Base-by-base conservation (phyloP, 2,888 invertebrate species). In the Blera fallax region DNA sequence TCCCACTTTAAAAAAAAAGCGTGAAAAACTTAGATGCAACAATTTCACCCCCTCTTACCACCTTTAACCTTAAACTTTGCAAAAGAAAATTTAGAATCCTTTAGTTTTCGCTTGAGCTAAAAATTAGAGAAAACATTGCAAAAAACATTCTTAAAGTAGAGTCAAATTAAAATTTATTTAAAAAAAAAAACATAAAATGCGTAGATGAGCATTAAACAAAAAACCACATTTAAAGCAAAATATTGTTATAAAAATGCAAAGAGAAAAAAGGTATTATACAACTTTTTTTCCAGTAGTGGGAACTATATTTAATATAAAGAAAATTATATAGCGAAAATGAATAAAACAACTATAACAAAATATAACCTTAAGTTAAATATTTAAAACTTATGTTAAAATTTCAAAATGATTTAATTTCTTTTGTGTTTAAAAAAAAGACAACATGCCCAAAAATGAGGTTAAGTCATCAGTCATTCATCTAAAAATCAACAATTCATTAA, bases 381-480 rank as follows among this genome's bases (percentile, higher is more conserved):
- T 76, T 54, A 80, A 62, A 52, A 14, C 37, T 69, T 74, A n/a
- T 50, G 58, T 73, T 73, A 52, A 73, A 73, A 67, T 80, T 62
- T 80, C 60, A 73, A 80, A 73, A 67, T 60, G 56, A 62, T 74
- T 85, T 60, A 21, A 29, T 65, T 45, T 65, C 10, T 58, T 50
- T 79, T 56, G 52, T 69, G 54, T 76, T 74, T 65, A 37, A 27
- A 43, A 72, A 79, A 80, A 85, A 85, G 85, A 85, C 85, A 85
- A 85, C 85, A 85, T 85, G 85, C 85, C 85, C 76, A 77, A 76
- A n/a, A 77, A 74, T 77, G 85, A 85, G 85, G 85, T 77, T 81
- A 85, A 85, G 81, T 85, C 85, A 85, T 85, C 85, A 85, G 70
- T 81, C 85, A 81, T 81, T 76, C 85, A 85, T 85, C 73, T 24